Evolutionary conservation across 2,888 invertebrate genomes (phyloP).

Genomic region (Cyclophora albipunctata): DNA sequence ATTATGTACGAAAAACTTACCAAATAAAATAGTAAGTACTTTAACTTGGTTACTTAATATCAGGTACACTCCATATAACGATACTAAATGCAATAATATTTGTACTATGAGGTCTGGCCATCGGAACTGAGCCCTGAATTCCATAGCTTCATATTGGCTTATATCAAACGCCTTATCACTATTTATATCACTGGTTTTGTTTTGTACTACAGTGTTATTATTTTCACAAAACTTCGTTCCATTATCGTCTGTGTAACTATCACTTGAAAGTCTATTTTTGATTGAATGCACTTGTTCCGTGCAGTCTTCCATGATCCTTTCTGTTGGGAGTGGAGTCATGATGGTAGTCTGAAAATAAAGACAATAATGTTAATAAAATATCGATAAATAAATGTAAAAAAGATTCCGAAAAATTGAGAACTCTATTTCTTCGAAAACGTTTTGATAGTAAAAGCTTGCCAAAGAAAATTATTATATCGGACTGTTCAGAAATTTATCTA

Average conservation of each 20-base stretch:
- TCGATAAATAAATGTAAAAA: no score
- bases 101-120: constrained; percentile 85
- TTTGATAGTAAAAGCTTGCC: no score
- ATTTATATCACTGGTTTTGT: constrained; percentile 33
- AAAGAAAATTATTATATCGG: no score
- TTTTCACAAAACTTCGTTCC: constrained; percentile 32
- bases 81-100: constrained; percentile 80
- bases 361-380: no score
- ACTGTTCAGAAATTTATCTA: no score
- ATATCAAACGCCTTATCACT: constrained; percentile 52
- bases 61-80: constrained; percentile 81
- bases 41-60: constrained; percentile 73
- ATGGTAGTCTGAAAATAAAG: constrained; percentile 18
- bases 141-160: constrained; percentile 53
- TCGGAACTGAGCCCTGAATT: constrained; percentile 77
- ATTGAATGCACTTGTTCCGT: constrained; percentile 30
- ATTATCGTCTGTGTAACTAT: constrained; percentile 27
- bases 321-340: constrained; percentile 46
- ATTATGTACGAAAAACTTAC: constrained; percentile 68
- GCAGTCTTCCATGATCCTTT: constrained; percentile 40
- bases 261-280: constrained; percentile 35
- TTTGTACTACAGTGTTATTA: constrained; percentile 38
- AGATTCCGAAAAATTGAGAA: no score
- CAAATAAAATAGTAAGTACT: constrained; percentile 80
- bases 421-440: no score